Evolutionary conservation across 1,140 invertebrate species (phyloP).

Genomic region (Battus philenor): DNA sequence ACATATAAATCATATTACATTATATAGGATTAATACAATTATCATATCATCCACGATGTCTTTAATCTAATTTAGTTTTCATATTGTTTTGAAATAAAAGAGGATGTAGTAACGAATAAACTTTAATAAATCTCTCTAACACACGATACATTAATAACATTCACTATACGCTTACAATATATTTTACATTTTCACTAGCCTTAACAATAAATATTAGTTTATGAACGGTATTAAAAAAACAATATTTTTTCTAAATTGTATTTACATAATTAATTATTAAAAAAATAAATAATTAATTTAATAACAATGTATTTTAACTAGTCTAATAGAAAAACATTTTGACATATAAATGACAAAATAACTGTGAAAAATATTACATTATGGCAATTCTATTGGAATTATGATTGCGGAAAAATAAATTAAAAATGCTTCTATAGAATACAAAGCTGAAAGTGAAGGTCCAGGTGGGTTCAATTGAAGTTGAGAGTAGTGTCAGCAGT

Average conservation of each 20-base stretch:
- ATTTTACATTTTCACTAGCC: constrained; percentile 38
- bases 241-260: constrained; percentile 8
- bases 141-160: constrained; percentile 19
- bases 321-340: neutral
- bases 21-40: too few relatives aligned
- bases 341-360: too few relatives aligned
- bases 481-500: too few relatives aligned
- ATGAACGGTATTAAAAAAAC: constrained; percentile 10
- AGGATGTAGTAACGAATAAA: constrained; percentile 3
- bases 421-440: too few relatives aligned
- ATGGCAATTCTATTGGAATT: too few relatives aligned
- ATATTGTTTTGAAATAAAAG: neutral
- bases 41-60: too few relatives aligned
- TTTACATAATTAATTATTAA: neutral
- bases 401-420: too few relatives aligned
- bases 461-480: too few relatives aligned
- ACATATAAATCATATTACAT: too few relatives aligned
- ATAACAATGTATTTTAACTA: constrained; percentile 7
- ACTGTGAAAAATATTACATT: too few relatives aligned
- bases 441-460: too few relatives aligned
- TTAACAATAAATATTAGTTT: constrained; percentile 24
- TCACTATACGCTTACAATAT: constrained; percentile 19
- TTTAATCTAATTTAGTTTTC: too few relatives aligned
- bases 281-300: constrained; percentile 13
- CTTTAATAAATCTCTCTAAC: constrained; percentile 18